These are phyloP conservation scores for Porites divaricata DNA, from an alignment of 92 coral and sea anemone species.

Conservation along the genomic window DNA sequence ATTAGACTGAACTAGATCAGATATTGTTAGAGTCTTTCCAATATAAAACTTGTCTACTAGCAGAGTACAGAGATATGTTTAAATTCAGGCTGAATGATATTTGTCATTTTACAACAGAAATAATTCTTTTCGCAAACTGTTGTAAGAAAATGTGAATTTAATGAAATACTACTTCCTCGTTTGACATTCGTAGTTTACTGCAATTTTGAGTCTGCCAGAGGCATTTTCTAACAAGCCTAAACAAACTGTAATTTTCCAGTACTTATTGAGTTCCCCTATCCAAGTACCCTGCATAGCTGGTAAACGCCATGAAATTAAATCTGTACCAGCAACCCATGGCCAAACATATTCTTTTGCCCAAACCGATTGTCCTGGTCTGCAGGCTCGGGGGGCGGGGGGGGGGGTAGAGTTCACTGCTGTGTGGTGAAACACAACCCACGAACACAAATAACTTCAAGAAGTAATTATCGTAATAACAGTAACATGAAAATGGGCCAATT, in stretches of 20 bases:
- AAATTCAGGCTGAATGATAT: not conserved
- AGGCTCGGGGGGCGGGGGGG: too few relatives aligned
- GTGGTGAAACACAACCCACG: not conserved
- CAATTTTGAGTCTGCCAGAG: not conserved
- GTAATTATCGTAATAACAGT: slow-evolving; percentile 44
- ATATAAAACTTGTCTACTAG: too few relatives aligned
- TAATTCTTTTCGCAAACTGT: not conserved
- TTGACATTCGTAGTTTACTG: not conserved
- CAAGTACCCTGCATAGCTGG: not conserved
- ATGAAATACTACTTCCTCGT: not conserved
- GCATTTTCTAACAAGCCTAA: slow-evolving; percentile 7
- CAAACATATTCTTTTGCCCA: too few relatives aligned
- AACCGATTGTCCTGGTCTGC: too few relatives aligned
- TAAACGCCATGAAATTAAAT: not conserved
- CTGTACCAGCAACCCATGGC: not conserved
- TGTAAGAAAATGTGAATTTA: not conserved
- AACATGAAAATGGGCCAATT: slow-evolving; percentile 50
- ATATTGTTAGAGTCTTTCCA: too few relatives aligned
- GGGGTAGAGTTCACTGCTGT: too few relatives aligned
- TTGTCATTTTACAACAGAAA: not conserved
- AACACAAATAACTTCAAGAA: slow-evolving; percentile 14
- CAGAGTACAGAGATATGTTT: not conserved
- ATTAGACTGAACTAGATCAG: not conserved
- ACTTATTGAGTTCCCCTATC: not conserved
- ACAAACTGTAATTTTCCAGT: not conserved